phyloP scores from a whole-genome alignment of 2,888 invertebrate species.

The Apamea crenata region DNA sequence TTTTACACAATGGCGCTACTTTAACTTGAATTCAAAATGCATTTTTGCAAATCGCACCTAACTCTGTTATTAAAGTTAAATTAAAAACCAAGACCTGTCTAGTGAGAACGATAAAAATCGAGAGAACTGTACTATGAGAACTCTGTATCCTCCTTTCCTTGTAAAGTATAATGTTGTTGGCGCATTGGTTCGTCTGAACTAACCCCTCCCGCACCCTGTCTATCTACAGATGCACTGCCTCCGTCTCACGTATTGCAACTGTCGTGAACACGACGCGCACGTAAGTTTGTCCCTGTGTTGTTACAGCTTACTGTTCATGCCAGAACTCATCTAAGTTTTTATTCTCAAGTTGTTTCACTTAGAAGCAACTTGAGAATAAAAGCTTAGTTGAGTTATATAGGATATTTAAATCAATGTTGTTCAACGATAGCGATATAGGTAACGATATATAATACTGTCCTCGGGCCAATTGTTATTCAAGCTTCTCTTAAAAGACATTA shows the following conservation, averaged over 20 bases:
- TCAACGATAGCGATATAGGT: neutral
- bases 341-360: no score
- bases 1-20: neutral
- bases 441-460: neutral
- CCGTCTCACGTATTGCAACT: conserved; percentile 80
- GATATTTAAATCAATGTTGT: neutral
- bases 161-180: conserved; percentile 3
- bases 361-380: neutral
- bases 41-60: neutral
- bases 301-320: neutral
- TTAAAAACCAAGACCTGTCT: neutral
- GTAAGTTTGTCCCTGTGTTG: conserved; percentile 77
- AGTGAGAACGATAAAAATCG: neutral
- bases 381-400: neutral
- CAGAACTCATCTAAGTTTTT: neutral
- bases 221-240: conserved; percentile 84
- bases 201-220: conserved; percentile 63
- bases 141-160: neutral
- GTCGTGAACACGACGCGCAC: conserved; percentile 80
- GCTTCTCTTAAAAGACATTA: neutral
- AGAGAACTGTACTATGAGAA: neutral
- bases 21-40: neutral
- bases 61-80: neutral
- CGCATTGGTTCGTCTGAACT: conserved; percentile 52
- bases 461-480: neutral